Conservation (phyloP, 2,888 invertebrate genomes). For the Scaptomyza reducta region DNA sequence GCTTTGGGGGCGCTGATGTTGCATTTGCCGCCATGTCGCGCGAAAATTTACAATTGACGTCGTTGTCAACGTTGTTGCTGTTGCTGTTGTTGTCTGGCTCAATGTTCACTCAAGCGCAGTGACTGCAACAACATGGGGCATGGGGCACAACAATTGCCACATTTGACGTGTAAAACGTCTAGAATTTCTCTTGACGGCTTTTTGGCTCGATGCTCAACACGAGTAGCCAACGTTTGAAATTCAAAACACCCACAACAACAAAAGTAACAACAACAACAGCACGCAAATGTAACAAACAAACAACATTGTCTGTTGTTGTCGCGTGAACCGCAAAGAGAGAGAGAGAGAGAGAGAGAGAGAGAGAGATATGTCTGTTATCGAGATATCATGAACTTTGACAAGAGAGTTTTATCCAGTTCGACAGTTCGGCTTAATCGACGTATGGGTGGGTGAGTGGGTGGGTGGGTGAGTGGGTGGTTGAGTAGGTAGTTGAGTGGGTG, state of each 20-base stretch:
- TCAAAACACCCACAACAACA: slow-evolving; percentile 64
- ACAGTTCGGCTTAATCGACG: neutral
- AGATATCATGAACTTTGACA: slow-evolving; percentile 5
- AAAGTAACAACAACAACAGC: slow-evolving; percentile 2
- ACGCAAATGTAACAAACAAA: neutral
- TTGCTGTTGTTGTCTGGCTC: slow-evolving; percentile 47
- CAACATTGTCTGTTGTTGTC: slow-evolving; percentile 39
- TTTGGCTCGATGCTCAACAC: slow-evolving; percentile 69
- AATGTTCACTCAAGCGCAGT: slow-evolving; percentile 79
- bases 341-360: neutral
- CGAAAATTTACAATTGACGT: slow-evolving; percentile 75
- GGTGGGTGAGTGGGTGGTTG: neutral
- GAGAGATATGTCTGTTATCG: slow-evolving; percentile 22
- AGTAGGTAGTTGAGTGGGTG: too few relatives aligned
- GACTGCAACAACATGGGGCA: slow-evolving; percentile 43
- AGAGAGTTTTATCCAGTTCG: slow-evolving; percentile 29
- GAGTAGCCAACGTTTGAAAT: slow-evolving; percentile 69
- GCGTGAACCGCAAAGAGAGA: slow-evolving; percentile 53
- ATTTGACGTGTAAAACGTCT: slow-evolving; percentile 77
- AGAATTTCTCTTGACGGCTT: slow-evolving; percentile 71
- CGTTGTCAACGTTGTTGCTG: slow-evolving; percentile 44
- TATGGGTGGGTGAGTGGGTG: neutral
- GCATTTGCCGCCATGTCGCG: slow-evolving; percentile 73
- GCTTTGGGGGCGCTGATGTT: slow-evolving; percentile 44
- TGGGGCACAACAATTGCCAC: slow-evolving; percentile 37